Conservation (phyloP, 2,888 invertebrate genomes). For the Atethmia centrago region DNA sequence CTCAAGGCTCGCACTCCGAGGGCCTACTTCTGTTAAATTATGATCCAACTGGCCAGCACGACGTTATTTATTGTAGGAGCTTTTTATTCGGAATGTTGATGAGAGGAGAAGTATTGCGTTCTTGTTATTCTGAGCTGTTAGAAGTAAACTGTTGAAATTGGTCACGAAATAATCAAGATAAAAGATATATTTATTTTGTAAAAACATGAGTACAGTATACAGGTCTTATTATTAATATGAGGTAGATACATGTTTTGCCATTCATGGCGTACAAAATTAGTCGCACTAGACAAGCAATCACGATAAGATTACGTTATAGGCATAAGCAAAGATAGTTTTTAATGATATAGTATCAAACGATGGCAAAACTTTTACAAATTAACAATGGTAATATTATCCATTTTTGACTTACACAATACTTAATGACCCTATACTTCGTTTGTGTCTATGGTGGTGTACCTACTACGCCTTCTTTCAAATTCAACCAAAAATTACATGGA, state of each 20-base stretch:
- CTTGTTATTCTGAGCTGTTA: neutral
- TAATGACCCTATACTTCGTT: neutral
- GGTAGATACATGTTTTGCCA: too few relatives aligned
- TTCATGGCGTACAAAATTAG: too few relatives aligned
- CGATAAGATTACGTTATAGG: neutral
- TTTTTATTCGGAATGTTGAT: slow-evolving; percentile 52
- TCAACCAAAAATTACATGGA: neutral
- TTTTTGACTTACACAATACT: neutral
- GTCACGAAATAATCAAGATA: neutral
- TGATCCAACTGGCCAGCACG: slow-evolving; percentile 49
- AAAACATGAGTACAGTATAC: too few relatives aligned
- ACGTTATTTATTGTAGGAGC: slow-evolving; percentile 53
- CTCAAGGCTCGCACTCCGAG: slow-evolving; percentile 60
- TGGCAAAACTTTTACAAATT: neutral
- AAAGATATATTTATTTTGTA: too few relatives aligned
- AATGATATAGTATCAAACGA: neutral
- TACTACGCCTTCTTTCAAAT: neutral
- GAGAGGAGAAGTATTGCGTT: slow-evolving; percentile 11
- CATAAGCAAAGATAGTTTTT: neutral
- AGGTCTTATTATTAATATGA: too few relatives aligned
- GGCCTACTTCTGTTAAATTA: slow-evolving; percentile 61
- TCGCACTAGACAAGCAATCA: too few relatives aligned
- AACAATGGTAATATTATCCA: neutral
- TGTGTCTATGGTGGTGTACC: neutral
- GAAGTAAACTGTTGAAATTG: slow-evolving; percentile 1